Percentiles rank a stretch among this genome's conserved stretches.
These are phyloP conservation scores for Aramus guarauna DNA, from an alignment of 2,113 vertebrate genomes.

Conservation along the genomic window DNA sequence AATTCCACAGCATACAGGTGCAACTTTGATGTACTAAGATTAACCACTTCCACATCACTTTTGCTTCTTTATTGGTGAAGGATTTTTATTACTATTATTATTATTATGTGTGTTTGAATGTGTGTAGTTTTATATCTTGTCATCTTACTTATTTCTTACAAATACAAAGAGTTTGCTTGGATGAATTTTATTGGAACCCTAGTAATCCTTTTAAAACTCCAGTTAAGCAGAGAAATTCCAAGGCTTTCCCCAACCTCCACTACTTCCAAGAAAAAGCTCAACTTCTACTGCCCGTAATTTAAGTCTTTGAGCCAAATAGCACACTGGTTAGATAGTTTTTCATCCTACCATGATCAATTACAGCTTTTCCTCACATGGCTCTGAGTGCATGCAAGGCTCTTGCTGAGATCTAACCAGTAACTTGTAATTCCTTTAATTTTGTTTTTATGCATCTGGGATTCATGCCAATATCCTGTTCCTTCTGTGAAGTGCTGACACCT, in stretches of 20 bases:
- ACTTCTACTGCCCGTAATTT: constrained; percentile 3
- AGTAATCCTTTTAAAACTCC: not conserved
- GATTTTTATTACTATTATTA: too few species aligned
- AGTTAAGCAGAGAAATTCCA: not conserved
- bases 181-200: not conserved
- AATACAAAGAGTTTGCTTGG: not conserved
- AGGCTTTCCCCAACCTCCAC: not conserved
- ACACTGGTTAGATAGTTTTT: not conserved
- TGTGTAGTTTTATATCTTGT: not conserved
- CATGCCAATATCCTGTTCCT: not conserved
- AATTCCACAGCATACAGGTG: not conserved
- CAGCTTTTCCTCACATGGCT: not conserved
- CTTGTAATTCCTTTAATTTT: constrained; percentile 36
- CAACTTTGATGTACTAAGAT: not conserved
- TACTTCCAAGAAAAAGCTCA: not conserved
- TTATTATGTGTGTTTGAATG: not conserved
- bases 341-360: constrained; percentile 23
- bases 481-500: not conserved
- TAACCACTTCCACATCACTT: not conserved
- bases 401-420: not conserved
- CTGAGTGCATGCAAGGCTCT: not conserved
- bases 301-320: not conserved
- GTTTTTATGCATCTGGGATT: constrained; percentile 3
- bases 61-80: not conserved
- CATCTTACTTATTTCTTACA: not conserved